These are phyloP conservation scores for Onychomys leucogaster DNA, from an alignment of 2,797 vertebrate genomes.

Conservation along the genomic window DNA sequence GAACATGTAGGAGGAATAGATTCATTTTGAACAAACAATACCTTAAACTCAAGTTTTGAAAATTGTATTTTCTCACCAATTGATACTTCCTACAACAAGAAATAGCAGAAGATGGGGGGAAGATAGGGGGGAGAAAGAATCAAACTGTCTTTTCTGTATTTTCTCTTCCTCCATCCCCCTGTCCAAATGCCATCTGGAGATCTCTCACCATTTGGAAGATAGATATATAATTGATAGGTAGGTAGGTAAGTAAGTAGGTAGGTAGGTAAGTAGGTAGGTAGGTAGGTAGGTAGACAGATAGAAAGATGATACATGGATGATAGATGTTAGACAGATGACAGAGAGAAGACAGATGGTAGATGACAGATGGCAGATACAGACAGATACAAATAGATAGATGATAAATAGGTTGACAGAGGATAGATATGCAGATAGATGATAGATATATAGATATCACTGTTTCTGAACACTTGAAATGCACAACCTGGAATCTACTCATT, in stretches of 20 bases:
- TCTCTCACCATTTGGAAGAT: background rate
- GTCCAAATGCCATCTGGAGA: background rate
- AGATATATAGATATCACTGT: background rate
- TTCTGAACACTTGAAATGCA: background rate
- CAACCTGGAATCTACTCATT: background rate
- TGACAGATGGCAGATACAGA: background rate
- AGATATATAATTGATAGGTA: background rate
- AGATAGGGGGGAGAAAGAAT: background rate
- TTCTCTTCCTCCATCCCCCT: background rate
- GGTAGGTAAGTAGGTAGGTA: background rate
- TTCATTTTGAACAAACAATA: background rate
- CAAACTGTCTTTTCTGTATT: background rate
- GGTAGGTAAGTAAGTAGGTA: background rate
- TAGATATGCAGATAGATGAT: background rate
- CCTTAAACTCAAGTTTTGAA: background rate
- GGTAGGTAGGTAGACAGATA: background rate
- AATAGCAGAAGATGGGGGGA: background rate
- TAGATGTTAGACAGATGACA: background rate
- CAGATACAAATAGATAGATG: background rate
- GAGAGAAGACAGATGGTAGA: background rate
- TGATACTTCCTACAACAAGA: background rate
- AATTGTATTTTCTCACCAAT: background rate
- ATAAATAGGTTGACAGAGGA: no score
- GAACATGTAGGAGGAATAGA: background rate
- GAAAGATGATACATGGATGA: background rate